Percentiles rank a stretch among this genome's conserved stretches.
phyloP scores from a whole-genome alignment of 2,797 vertebrate genomes.

The Chaetodon trifasciatus region DNA sequence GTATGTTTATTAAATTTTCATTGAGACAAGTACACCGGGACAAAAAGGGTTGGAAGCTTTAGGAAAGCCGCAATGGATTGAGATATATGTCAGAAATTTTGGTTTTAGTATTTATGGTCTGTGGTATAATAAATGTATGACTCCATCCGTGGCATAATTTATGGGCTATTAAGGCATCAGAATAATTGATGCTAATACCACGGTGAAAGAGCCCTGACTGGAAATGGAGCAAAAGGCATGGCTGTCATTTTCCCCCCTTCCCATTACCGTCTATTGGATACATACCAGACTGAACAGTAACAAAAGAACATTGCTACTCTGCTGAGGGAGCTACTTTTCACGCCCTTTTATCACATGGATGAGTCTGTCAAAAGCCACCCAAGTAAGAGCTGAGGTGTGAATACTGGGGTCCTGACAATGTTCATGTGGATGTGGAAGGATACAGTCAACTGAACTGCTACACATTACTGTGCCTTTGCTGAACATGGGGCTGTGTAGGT shows the following conservation, averaged over 20 bases:
- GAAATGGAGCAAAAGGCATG: constrained; percentile 61
- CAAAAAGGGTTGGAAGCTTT: constrained; percentile 65
- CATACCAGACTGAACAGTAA: constrained; percentile 52
- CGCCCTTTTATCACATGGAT: constrained; percentile 53
- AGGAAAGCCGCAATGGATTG: constrained; percentile 52
- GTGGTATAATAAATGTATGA: constrained; percentile 69
- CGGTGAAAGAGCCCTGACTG: constrained; percentile 54
- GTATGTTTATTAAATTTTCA: constrained; percentile 66
- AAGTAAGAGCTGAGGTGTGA: constrained; percentile 46
- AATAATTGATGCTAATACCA: constrained; percentile 69
- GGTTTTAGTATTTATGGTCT: constrained; percentile 57
- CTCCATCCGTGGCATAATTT: constrained; percentile 66
- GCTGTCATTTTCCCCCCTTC: constrained; percentile 52
- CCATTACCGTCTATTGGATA: constrained; percentile 46
- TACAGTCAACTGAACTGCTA: constrained; percentile 67
- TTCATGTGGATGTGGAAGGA: constrained; percentile 52
- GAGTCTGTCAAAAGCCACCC: constrained; percentile 58
- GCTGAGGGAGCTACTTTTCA: constrained; percentile 58
- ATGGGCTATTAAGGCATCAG: constrained; percentile 69
- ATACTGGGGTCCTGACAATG: constrained; percentile 47
- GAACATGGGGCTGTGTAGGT: constrained; percentile 71
- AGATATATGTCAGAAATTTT: constrained; percentile 49
- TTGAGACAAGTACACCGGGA: constrained; percentile 48
- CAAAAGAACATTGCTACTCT: constrained; percentile 52
- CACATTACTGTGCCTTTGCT: constrained; percentile 81